Evolutionary conservation across 2,888 invertebrate species (phyloP).

Genomic region (Apocheima hispidaria): DNA sequence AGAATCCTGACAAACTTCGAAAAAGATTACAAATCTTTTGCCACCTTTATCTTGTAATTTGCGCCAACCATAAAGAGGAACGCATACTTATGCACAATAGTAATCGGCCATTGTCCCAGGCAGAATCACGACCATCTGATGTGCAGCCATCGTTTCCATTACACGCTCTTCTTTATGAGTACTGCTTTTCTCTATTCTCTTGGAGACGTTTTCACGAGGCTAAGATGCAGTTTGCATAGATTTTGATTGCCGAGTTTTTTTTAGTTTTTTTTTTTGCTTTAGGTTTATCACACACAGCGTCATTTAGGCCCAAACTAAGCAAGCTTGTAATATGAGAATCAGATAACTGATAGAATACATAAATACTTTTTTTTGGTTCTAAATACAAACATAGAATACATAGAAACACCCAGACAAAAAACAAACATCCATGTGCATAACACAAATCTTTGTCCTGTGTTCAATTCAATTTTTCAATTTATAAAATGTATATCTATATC

Average conservation of each 20-base stretch:
- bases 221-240: conserved; percentile 1
- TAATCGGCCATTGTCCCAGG: conserved; percentile 79
- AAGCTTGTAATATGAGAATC: too few species aligned
- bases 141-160: conserved; percentile 53
- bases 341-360: too few species aligned
- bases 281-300: too few species aligned
- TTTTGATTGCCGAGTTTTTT: conserved; percentile 1
- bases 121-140: conserved; percentile 75
- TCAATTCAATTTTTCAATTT: too few species aligned
- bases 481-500: too few species aligned
- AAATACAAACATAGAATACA: too few species aligned
- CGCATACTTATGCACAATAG: conserved; percentile 66
- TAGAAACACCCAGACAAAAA: too few species aligned
- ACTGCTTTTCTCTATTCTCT: conserved; percentile 20
- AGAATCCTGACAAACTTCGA: neutral
- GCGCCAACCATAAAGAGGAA: conserved; percentile 49
- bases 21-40: neutral
- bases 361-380: too few species aligned
- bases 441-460: too few species aligned
- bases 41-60: conserved; percentile 42
- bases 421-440: too few species aligned
- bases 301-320: too few species aligned
- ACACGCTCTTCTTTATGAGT: conserved; percentile 33
- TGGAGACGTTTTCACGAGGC: conserved; percentile 16
- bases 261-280: neutral